phyloP scores from a whole-genome alignment of 2,888 invertebrate species.

The Bhutanitis thaidina region DNA sequence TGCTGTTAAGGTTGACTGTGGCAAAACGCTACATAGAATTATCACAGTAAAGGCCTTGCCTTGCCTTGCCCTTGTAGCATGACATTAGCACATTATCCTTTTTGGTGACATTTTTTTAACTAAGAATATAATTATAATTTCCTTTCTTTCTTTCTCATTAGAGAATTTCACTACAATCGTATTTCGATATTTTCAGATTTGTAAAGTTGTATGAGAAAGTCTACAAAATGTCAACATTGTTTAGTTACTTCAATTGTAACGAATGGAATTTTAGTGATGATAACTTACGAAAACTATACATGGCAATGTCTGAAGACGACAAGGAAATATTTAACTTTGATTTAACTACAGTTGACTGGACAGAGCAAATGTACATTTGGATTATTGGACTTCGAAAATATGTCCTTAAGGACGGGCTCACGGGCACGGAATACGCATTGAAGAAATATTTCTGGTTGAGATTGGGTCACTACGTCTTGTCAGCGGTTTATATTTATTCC shows the following conservation, averaged over 20 bases:
- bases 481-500: slow-evolving; percentile 15
- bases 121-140: too few species aligned
- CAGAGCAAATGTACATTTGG: slow-evolving; percentile 27
- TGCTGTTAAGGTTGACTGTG: too few species aligned
- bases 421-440: slow-evolving; percentile 17
- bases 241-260: slow-evolving; percentile 29
- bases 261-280: slow-evolving; percentile 34
- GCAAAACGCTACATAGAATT: too few species aligned
- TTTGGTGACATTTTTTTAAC: too few species aligned
- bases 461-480: slow-evolving; percentile 18
- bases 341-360: slow-evolving; percentile 26
- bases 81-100: too few species aligned
- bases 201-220: slow-evolving; percentile 30
- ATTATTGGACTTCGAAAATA: slow-evolving; percentile 34
- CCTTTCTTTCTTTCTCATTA: too few species aligned
- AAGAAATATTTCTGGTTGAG: slow-evolving; percentile 28
- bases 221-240: slow-evolving; percentile 26
- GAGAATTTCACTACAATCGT: too few species aligned
- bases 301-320: slow-evolving; percentile 27
- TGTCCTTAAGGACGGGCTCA: slow-evolving; percentile 34
- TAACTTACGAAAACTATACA: slow-evolving; percentile 26
- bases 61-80: too few species aligned
- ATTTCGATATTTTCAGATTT: slow-evolving; percentile 27
- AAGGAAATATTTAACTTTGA: slow-evolving; percentile 37
- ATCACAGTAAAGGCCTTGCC: neutral